These are phyloP conservation scores for Rhizomys pruinosus DNA, from an alignment of 2,113 vertebrate species.

Conservation along the genomic window DNA sequence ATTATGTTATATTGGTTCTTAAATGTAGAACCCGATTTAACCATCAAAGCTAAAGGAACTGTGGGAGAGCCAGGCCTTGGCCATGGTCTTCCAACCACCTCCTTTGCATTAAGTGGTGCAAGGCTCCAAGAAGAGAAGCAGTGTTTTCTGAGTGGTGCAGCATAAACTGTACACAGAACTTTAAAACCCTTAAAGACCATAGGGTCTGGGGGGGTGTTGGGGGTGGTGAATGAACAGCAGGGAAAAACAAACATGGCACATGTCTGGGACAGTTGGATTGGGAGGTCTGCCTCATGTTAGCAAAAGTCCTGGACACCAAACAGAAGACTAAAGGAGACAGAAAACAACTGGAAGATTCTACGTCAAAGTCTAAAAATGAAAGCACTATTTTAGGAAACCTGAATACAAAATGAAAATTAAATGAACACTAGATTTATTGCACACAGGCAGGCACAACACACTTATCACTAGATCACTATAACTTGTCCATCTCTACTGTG, in stretches of 20 bases:
- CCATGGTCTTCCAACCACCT: background rate
- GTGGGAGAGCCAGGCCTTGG: background rate
- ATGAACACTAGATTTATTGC: background rate
- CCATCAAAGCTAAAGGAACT: background rate
- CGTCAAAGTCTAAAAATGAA: constrained; percentile 25
- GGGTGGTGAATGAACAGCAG: too few species aligned
- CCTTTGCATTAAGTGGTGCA: background rate
- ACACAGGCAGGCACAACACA: background rate
- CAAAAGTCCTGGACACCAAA: background rate
- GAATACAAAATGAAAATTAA: constrained; percentile 10
- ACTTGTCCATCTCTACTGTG: background rate
- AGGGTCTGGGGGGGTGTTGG: too few species aligned
- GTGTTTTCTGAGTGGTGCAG: background rate
- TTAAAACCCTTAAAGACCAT: background rate
- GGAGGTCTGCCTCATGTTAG: background rate
- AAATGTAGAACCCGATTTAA: constrained; percentile 15
- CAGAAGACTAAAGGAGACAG: background rate
- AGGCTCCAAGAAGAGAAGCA: background rate
- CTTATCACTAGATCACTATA: background rate
- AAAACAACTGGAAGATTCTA: constrained; percentile 42
- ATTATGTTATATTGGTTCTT: constrained; percentile 16
- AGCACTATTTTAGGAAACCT: constrained; percentile 23
- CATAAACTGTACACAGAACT: background rate
- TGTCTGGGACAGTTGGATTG: background rate
- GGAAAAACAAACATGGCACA: background rate